Evolutionary conservation across 2,797 vertebrate species (phyloP), one percentile per base, ranked within the genome.

Genomic region (Falco rusticolus): DNA sequence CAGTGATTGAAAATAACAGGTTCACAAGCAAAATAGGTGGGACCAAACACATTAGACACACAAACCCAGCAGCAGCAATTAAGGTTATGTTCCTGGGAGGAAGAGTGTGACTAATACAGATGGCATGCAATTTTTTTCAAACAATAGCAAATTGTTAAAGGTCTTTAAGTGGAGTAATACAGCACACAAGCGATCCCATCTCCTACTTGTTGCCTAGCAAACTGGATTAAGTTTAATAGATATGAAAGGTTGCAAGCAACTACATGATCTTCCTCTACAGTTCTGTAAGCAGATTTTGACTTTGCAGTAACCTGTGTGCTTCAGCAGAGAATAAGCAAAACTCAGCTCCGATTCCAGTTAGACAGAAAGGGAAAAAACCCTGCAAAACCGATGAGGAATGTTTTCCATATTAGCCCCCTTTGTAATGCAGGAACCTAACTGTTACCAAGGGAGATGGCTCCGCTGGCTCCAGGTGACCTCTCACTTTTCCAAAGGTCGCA

Each of bases 1-100:
- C 26, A 47, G 51, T 72, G 59, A 76, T 86, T 94, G 89, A 90
- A 96, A 96, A 93, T 50, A 91, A 79, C 33, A 80, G 51, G 81
- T 92, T 97, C 65, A n/a, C 47, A 89, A 84, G 60, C 41, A 59
- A 94, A 93, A 86, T 76, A 91, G 50, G 48, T 22, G 20, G 64
- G 72, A 86, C 65, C 83, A 94, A 93, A 83, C 28, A 50, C 4
- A 45, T 72, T 50, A 81, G 66, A 70, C 39, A 43, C 4, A 2
- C 75, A 93, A 90, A 54, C 19, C 63, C 68, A 16, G 65, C 50
- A 93, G 84, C 17, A 78, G 28, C 64, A 91, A 95, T 93, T 70
- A 94, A 41, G 17, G 29, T 80, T 56, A 31, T 33, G 25, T 47
- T 95, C 64, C 43, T 91, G 60, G 33, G 50, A 83, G n/a, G 66